These are phyloP conservation scores for Trematocara zebra DNA, from an alignment of 2,113 vertebrate species.

Conservation along the genomic window DNA sequence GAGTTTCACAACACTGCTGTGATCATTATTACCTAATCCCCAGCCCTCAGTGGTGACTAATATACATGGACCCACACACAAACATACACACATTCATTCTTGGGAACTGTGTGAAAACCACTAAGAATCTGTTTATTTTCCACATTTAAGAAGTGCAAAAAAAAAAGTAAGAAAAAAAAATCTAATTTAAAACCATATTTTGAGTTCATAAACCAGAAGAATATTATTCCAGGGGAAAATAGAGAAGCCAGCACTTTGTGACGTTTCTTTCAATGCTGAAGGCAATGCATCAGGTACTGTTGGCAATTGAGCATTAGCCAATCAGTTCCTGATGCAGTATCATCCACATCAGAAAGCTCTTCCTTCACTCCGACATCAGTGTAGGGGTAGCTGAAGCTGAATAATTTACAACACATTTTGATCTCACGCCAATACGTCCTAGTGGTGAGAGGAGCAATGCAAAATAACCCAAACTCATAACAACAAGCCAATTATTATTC, in stretches of 20 bases:
- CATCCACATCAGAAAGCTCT: constrained; percentile 88
- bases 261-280: constrained; percentile 92
- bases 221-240: neutral
- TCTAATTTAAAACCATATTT: neutral
- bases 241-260: constrained; percentile 22
- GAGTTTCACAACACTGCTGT: constrained; percentile 23
- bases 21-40: constrained; percentile 25
- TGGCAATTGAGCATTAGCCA: constrained; percentile 83
- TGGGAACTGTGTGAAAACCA: neutral
- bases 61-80: neutral
- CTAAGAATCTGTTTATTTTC: neutral
- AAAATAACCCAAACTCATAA: constrained; percentile 9
- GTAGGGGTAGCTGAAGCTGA: neutral
- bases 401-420: neutral
- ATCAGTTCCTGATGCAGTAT: constrained; percentile 99
- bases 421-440: neutral
- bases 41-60: neutral
- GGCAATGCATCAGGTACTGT: constrained; percentile 98
- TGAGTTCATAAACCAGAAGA: neutral
- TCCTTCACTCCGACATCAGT: constrained; percentile 8
- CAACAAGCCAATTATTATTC: constrained; percentile 40
- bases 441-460: neutral
- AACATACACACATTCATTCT: neutral
- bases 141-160: neutral
- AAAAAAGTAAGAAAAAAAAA: neutral